Base-by-base conservation (phyloP, 2,797 vertebrate species). In the Danio choprae region DNA sequence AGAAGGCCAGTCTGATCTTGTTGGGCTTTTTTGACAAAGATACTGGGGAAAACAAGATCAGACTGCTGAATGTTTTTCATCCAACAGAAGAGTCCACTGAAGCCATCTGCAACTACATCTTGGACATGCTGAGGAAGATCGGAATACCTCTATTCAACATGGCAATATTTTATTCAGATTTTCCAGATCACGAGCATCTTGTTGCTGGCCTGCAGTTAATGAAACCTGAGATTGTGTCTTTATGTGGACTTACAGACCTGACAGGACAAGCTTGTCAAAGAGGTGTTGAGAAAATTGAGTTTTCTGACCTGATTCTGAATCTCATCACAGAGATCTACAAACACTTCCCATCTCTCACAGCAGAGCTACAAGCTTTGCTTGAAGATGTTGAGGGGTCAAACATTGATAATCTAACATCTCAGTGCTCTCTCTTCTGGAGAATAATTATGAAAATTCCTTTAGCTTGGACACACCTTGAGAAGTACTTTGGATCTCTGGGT, bases 11-110 rank as follows among this genome's bases (percentile, higher is more conserved):
- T 4, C 77, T 92, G 0, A 11, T 93, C n/a, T 82, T 94, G 70
- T 51, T 93, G 6, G 91, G 93, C 20, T 93, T 91, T 80, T 86
- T 89, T 1, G 87, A 93, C 40, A 70, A 74, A 12, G 40, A 7
- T 7, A 85, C 60, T 0, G 90, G 89, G 4, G 59, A 40, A 7
- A 58, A 68, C 0, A 78, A 81, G 46, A 84, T 94, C 72, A 87
- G 70, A 51, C 77, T 87, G 20, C 87, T 95, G 29, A 73, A 89
- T 46, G 85, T 87, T 0, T 55, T 93, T 20, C 78, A 86, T 60
- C 74, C 86, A 36, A 81, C 84, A 0, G 44, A 67, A 0, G 83
- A 89, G 4, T 12, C 59, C 0, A 53, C 62, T 2, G 36, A 46
- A 2, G 59, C 58, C 0, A 88, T 89, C 0, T 84, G 84, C 0